A percentile compares a stretch with the other conserved stretches of the same genome.
Evolutionary conservation across 1,140 invertebrate species (phyloP).

Genomic region (Caenorhabditis elegans): WBcel235 BX284604.4:13495501-13496000

Average conservation of each 20-base stretch:
- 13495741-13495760: conserved; percentile 69
- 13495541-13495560: not conserved
- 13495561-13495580: not conserved
- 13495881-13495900: conserved; percentile 63
- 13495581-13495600: conserved; percentile 44
- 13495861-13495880: conserved; percentile 66
- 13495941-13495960: conserved; percentile 68
- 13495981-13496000: no score
- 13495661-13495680: conserved; percentile 67
- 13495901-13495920: conserved; percentile 69
- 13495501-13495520: not conserved
- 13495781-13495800: conserved; percentile 68
- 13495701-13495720: not conserved
- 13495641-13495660: conserved; percentile 68
- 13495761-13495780: conserved; percentile 68
- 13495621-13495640: conserved; percentile 69
- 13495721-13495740: no score
- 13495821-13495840: conserved; percentile 68
- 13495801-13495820: conserved; percentile 69
- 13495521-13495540: conserved; percentile 24
- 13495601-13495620: conserved; percentile 69
- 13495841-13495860: conserved; percentile 68
- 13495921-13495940: conserved; percentile 68
- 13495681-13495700: conserved; percentile 69
- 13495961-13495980: conserved; percentile 68